phyloP scores from a whole-genome alignment of 2,113 vertebrate species.

The Cyphomyrus plagiostoma region DNA sequence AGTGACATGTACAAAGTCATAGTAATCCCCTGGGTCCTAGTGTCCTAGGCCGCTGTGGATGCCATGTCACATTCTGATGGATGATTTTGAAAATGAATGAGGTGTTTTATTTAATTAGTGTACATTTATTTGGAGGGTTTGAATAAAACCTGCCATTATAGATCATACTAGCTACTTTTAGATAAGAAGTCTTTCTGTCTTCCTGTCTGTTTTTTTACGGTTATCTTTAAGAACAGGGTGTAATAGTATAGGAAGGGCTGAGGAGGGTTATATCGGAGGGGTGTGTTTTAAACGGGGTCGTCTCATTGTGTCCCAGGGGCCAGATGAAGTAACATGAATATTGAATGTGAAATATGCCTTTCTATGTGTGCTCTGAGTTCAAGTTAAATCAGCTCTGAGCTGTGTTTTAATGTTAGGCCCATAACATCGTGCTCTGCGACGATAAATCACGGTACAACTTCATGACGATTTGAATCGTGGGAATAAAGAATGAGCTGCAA shows the following conservation, averaged over 20 bases:
- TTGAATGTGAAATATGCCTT: background rate
- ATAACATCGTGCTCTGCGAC: background rate
- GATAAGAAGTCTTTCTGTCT: conserved; percentile 23
- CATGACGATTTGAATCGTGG: background rate
- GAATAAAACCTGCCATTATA: background rate
- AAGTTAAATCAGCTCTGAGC: background rate
- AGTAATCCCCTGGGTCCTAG: background rate
- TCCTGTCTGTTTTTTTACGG: conserved; percentile 17
- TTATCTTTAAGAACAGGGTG: background rate
- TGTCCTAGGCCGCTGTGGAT: background rate
- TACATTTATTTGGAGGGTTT: background rate
- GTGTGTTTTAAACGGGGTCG: background rate
- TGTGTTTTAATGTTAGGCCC: background rate
- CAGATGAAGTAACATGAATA: background rate
- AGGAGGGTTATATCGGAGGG: background rate
- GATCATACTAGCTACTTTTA: conserved; percentile 19
- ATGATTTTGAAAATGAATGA: background rate
- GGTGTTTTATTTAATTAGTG: background rate
- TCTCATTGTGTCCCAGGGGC: too few species aligned
- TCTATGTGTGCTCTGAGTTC: background rate
- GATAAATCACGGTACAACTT: background rate
- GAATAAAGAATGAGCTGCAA: background rate
- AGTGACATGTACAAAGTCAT: background rate
- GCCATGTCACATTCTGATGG: background rate
- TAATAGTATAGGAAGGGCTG: too few species aligned